A percentile compares a stretch with the other conserved stretches of the same genome.
phyloP scores from a whole-genome alignment of 2,797 vertebrate species.

The Cyprinodon diabolis region DNA sequence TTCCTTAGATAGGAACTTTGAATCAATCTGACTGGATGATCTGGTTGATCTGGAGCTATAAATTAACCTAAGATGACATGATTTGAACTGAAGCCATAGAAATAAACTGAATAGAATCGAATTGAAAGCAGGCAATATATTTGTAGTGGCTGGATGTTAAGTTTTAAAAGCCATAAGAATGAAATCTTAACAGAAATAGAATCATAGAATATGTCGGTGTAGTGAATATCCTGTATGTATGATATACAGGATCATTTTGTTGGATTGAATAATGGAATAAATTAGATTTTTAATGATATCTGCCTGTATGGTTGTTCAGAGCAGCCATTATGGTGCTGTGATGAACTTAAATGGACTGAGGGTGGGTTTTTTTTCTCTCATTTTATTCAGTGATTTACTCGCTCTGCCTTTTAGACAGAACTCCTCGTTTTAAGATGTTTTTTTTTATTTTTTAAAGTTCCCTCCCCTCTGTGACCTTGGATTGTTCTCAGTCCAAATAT shows the following conservation, averaged over 20 bases:
- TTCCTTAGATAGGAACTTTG: too few relatives aligned
- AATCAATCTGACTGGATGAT: too few relatives aligned
- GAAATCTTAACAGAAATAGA: too few relatives aligned
- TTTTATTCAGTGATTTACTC: slow-evolving; percentile 27
- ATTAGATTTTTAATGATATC: not conserved
- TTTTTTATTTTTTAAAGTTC: slow-evolving; percentile 25
- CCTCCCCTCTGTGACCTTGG: slow-evolving; percentile 62
- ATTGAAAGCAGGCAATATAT: not conserved
- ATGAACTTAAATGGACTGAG: slow-evolving; percentile 7
- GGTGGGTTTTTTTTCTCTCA: slow-evolving; percentile 30
- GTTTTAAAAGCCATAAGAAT: not conserved
- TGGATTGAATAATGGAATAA: not conserved
- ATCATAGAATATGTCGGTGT: not conserved
- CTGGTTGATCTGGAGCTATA: too few relatives aligned
- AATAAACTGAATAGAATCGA: too few relatives aligned
- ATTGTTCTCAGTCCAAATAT: slow-evolving; percentile 70
- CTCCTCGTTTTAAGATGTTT: slow-evolving; percentile 29
- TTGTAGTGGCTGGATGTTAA: not conserved
- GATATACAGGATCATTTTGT: not conserved
- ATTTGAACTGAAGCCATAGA: too few relatives aligned
- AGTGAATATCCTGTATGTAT: not conserved
- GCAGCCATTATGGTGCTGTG: slow-evolving; percentile 47
- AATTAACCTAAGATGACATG: too few relatives aligned
- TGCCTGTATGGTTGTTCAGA: slow-evolving; percentile 32
- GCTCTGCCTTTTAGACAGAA: slow-evolving; percentile 49